phyloP scores from a whole-genome alignment of 1,140 invertebrate genomes.

The Drosophila funebris region DNA sequence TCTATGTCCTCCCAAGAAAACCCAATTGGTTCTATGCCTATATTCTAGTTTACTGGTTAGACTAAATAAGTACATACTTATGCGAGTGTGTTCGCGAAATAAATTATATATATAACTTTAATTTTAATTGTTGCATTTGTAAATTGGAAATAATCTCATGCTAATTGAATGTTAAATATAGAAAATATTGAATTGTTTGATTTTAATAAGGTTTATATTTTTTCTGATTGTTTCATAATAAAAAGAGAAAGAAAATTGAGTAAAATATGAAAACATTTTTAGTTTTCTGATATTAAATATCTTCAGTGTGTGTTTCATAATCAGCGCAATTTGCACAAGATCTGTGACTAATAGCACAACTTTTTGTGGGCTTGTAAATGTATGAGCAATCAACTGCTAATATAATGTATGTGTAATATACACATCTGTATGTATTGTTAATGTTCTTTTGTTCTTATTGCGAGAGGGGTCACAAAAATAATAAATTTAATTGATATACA shows the following conservation, averaged over 20 bases:
- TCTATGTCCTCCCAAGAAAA: conserved; percentile 7
- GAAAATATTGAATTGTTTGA: no score
- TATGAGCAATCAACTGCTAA: conserved; percentile 12
- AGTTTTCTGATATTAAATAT: not conserved
- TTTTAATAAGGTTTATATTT: no score
- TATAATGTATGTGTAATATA: not conserved
- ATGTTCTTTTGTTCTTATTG: not conserved
- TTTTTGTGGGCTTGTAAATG: not conserved
- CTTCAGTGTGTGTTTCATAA: not conserved
- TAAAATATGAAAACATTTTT: not conserved
- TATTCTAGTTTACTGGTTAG: not conserved
- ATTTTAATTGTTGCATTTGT: not conserved
- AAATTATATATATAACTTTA: not conserved
- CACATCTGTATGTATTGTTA: not conserved
- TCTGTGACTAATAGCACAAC: conserved; percentile 16
- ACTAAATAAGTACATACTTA: not conserved
- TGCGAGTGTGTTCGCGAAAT: conserved; percentile 1
- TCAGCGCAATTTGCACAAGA: not conserved
- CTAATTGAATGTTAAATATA: no score
- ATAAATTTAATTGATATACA: conserved; percentile 7
- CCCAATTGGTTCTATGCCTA: not conserved
- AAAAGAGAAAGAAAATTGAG: no score
- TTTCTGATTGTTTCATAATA: no score
- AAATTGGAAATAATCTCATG: no score
- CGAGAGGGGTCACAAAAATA: not conserved